Evolutionary conservation across 2,797 vertebrate species (phyloP).

Genomic region (Petrocephalus sullivani): DNA sequence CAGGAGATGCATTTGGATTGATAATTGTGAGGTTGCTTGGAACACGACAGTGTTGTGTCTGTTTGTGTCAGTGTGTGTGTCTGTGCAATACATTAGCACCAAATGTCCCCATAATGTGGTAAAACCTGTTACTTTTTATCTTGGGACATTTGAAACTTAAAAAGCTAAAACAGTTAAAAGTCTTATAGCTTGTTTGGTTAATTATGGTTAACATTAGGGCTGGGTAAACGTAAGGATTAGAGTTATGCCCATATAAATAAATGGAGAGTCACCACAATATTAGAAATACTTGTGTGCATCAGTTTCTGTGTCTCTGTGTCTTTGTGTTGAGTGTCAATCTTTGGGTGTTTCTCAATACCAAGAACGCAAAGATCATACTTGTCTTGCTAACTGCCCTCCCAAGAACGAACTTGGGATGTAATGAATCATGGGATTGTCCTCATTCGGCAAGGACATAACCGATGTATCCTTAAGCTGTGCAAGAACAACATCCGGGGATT

Average conservation of each 20-base stretch:
- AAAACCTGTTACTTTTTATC: neutral
- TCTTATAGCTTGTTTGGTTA: neutral
- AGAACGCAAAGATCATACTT: neutral
- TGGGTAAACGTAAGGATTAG: neutral
- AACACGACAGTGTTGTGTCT: neutral
- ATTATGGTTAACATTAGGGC: neutral
- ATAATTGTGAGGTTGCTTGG: neutral
- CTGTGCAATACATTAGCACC: neutral
- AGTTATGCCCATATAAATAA: neutral
- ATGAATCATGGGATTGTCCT: neutral
- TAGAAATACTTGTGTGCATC: neutral
- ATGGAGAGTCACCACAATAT: neutral
- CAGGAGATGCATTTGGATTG: neutral
- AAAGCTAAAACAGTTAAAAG: neutral
- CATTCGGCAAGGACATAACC: neutral
- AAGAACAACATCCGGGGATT: neutral
- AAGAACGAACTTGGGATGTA: neutral
- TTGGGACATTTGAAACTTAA: neutral
- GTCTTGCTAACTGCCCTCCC: neutral
- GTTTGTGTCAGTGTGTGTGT: neutral
- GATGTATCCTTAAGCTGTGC: neutral
- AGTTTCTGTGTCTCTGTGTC: neutral
- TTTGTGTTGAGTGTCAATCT: neutral
- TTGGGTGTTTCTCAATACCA: neutral
- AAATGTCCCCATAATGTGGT: neutral